These are phyloP conservation scores for Rhopalosiphum nymphaeae DNA, from an alignment of 2,888 invertebrate genomes.

Conservation along the genomic window DNA sequence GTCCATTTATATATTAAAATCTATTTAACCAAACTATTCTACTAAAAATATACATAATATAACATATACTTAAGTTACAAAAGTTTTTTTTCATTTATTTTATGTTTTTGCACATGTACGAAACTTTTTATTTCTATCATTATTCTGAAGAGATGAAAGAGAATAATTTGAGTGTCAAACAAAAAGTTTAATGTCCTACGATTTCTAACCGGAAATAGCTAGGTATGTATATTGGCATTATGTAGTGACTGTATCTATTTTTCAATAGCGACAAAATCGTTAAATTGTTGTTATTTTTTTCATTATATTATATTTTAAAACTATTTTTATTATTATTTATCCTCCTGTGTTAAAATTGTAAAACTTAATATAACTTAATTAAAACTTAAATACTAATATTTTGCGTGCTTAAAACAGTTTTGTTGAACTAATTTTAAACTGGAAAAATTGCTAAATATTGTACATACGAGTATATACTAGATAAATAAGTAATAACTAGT, in stretches of 20 bases:
- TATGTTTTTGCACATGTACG: neutral
- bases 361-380: neutral
- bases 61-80: neutral
- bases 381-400: neutral
- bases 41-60: slow-evolving; percentile 26
- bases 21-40: neutral
- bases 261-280: neutral
- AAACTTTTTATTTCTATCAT: slow-evolving; percentile 35
- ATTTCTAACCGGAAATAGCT: slow-evolving; percentile 7
- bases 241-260: neutral
- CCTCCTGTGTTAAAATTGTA: neutral
- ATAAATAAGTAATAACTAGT: neutral
- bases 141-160: slow-evolving; percentile 15
- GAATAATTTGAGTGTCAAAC: slow-evolving; percentile 47
- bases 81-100: slow-evolving; percentile 4
- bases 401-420: neutral
- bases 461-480: neutral
- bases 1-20: neutral
- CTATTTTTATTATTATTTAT: neutral
- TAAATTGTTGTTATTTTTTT: neutral
- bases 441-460: neutral
- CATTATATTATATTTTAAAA: neutral
- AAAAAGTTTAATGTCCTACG: slow-evolving; percentile 19
- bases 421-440: neutral
- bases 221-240: neutral